Base-by-base conservation (phyloP, 2,797 vertebrate species). In the Echiichthys vipera region DNA sequence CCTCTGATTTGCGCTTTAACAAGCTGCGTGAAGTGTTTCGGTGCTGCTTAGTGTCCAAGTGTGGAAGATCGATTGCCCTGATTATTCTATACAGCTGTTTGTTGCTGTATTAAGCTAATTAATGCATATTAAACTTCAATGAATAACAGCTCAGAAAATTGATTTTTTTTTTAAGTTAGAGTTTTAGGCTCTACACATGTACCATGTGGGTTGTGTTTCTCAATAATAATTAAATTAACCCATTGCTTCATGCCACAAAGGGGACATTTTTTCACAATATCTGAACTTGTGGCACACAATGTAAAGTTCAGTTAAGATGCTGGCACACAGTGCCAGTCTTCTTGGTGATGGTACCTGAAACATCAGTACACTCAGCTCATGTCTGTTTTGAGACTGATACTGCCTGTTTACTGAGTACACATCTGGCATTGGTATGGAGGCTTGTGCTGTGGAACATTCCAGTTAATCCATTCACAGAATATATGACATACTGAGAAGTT, bases 371-470 rank as follows among this genome's bases (percentile, higher is more conserved):
- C 30, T 66, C 58, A 73, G 50, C 20, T 55, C 25, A 14, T 39
- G 66, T 79, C 74, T 83, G 67, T 55, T 79, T 78, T 83, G 65
- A 55, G 42, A 67, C 55, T 76, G 63, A 78, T 79, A 74, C 12
- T 75, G 66, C 57, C 51, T 91, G 90, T 93, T 92, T 92, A 84
- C 85, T 90, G 71, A 85, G 92, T 75, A 91, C 84, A 94, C 91
- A 92, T 76, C 69, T 70, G 81, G 71, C 71, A 78, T 59, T 50
- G 40, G 55, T 65, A 82, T 76, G 29, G 53, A 76, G 18, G 68
- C 65, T 86, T 56, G 71, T 65, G 59, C 74, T 63, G 49, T 75
- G 73, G 83, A 86, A 81, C 78, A 77, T 88, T 91, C 78, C 85
- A 84, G 87, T 90, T 80, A 89, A 90, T 89, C 71, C 29, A 56